Conservation (phyloP, 2,797 vertebrate genomes). For the Poecile montanus region DNA sequence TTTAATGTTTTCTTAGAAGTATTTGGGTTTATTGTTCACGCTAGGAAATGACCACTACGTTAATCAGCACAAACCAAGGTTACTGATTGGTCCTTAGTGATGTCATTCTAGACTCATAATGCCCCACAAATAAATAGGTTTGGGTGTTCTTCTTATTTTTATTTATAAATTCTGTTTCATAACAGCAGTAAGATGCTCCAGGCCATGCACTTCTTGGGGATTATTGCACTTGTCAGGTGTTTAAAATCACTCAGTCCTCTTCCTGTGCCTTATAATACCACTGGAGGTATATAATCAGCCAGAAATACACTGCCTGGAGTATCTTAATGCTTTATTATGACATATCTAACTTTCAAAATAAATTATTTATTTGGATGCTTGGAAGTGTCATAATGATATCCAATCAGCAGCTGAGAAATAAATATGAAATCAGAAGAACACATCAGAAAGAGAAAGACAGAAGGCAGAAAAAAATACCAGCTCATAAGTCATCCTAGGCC, state of each 20-base stretch:
- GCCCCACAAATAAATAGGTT: slow-evolving; percentile 66
- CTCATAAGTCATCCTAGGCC: slow-evolving; percentile 17
- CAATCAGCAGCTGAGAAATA: slow-evolving; percentile 75
- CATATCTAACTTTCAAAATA: slow-evolving; percentile 75
- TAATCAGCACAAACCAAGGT: slow-evolving; percentile 18
- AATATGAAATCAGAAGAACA: slow-evolving; percentile 64
- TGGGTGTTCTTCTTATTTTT: slow-evolving; percentile 76
- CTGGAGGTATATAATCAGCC: slow-evolving; percentile 71
- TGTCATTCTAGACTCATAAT: slow-evolving; percentile 66
- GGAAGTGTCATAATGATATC: slow-evolving; percentile 56
- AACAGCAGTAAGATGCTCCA: slow-evolving; percentile 75
- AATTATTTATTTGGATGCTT: slow-evolving; percentile 76
- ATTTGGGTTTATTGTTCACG: slow-evolving; percentile 52
- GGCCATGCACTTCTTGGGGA: slow-evolving; percentile 75
- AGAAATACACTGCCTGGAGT: slow-evolving; percentile 71
- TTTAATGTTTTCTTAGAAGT: slow-evolving; percentile 63
- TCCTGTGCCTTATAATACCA: slow-evolving; percentile 69
- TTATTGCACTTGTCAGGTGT: slow-evolving; percentile 80
- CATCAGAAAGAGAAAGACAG: neutral
- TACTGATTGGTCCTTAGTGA: slow-evolving; percentile 64
- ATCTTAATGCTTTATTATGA: slow-evolving; percentile 77
- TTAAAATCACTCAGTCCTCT: slow-evolving; percentile 74
- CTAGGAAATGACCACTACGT: slow-evolving; percentile 45
- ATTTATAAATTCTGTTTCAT: slow-evolving; percentile 82
- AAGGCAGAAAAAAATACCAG: slow-evolving; percentile 11